A percentile compares a stretch with the other conserved stretches of the same genome.
Conservation (phyloP, 2,888 invertebrate species). For the Acleris literana region DNA sequence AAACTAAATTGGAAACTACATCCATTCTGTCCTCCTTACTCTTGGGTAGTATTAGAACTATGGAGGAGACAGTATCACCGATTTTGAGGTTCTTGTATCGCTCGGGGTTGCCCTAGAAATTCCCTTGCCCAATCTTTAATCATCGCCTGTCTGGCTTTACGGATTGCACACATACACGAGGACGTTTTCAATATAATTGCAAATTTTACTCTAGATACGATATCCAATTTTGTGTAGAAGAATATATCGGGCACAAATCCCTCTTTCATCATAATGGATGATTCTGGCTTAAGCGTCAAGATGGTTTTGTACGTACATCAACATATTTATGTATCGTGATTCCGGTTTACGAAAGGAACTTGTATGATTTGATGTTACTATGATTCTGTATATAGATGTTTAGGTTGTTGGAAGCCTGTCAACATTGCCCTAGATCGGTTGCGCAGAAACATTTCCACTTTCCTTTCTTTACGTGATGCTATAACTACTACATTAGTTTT, state of each 20-base stretch:
- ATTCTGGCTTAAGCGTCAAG: too few species aligned
- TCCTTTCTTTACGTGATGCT: conserved; percentile 10
- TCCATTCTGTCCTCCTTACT: neutral
- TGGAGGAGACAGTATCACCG: neutral
- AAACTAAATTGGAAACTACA: neutral
- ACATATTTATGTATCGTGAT: too few species aligned
- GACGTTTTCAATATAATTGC: conserved; percentile 5
- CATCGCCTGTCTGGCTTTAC: conserved; percentile 9
- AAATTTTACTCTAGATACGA: conserved; percentile 1
- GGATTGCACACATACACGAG: conserved; percentile 3
- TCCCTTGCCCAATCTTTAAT: conserved; percentile 10
- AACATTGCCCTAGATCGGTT: conserved; percentile 25
- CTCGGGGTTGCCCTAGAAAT: conserved; percentile 24
- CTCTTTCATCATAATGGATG: too few species aligned
- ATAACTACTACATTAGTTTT: neutral
- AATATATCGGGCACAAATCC: too few species aligned
- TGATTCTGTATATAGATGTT: neutral
- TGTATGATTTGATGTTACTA: neutral
- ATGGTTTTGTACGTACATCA: too few species aligned
- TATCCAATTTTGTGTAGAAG: neutral
- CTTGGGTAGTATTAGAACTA: neutral
- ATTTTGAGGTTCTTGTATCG: neutral
- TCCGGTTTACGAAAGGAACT: too few species aligned
- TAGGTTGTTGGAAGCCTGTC: conserved; percentile 13
- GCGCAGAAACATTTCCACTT: conserved; percentile 24